A percentile compares a stretch with the other conserved stretches of the same genome.
These are phyloP conservation scores for Leptopilina clavipes DNA, from an alignment of 1,140 invertebrate species.

Conservation along the genomic window DNA sequence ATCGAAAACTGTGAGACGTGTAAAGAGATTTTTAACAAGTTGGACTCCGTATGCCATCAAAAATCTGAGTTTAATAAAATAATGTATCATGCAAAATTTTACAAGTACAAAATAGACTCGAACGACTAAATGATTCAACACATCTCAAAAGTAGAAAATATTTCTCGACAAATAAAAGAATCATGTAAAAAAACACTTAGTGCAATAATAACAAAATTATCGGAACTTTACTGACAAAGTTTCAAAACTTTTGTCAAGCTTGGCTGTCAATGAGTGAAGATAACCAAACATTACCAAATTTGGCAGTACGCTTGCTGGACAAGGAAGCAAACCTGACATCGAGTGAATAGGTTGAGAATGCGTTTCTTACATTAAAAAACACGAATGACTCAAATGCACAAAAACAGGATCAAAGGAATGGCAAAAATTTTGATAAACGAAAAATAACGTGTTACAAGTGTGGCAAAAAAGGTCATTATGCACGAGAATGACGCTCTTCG, in stretches of 20 bases:
- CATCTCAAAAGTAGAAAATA: conserved; percentile 64
- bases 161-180: conserved; percentile 64
- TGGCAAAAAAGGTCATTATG: no score
- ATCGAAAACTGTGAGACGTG: conserved; percentile 62
- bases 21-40: conserved; percentile 57
- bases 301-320: no score
- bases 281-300: conserved; percentile 56
- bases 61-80: conserved; percentile 64
- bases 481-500: no score
- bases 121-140: conserved; percentile 62
- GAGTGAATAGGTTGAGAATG: no score
- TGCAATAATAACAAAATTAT: conserved; percentile 63
- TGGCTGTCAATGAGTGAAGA: conserved; percentile 64
- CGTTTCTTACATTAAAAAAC: no score
- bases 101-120: conserved; percentile 63
- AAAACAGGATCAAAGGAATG: no score
- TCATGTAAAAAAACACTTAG: conserved; percentile 56
- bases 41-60: conserved; percentile 63
- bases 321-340: no score
- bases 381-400: no score
- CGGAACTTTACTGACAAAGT: conserved; percentile 50
- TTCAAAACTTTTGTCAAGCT: conserved; percentile 63
- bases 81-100: conserved; percentile 64
- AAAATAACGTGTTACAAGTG: no score
- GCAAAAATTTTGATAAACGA: no score